Percentiles rank a stretch among this genome's conserved stretches.
These are phyloP conservation scores for Labeo rohita DNA, from an alignment of 2,113 vertebrate species.

Conservation along the genomic window DNA sequence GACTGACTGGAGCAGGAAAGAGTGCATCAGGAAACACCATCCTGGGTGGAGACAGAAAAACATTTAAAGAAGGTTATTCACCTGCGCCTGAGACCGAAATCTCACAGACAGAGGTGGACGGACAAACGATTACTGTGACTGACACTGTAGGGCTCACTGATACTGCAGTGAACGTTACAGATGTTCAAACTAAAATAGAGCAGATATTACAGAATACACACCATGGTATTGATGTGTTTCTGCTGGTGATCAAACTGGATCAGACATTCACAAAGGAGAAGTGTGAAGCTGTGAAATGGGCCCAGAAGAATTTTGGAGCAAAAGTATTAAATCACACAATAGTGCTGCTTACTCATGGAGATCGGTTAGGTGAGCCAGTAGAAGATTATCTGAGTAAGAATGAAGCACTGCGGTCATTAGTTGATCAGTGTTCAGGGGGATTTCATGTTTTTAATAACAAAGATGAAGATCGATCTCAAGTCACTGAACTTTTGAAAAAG, in stretches of 20 bases:
- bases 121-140: constrained; percentile 37
- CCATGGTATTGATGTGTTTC: neutral
- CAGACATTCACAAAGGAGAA: constrained; percentile 7
- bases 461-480: too few relatives aligned
- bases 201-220: neutral
- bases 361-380: too few relatives aligned
- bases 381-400: too few relatives aligned
- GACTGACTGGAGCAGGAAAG: neutral
- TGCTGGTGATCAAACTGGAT: constrained; percentile 46
- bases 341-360: constrained; percentile 39
- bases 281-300: neutral
- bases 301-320: constrained; percentile 35
- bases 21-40: constrained; percentile 12
- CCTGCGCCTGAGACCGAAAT: neutral
- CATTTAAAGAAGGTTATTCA: neutral
- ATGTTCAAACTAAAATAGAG: constrained; percentile 35
- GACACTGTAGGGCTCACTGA: constrained; percentile 64
- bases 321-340: constrained; percentile 30
- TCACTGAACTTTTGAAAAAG: too few relatives aligned
- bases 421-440: too few relatives aligned
- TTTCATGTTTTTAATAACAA: too few relatives aligned
- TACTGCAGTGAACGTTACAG: accelerated
- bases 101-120: neutral
- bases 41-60: neutral
- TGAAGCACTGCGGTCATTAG: too few relatives aligned